Evolutionary conservation across 2,113 vertebrate genomes (phyloP).

Genomic region (Chamaetylas fuelleborni): DNA sequence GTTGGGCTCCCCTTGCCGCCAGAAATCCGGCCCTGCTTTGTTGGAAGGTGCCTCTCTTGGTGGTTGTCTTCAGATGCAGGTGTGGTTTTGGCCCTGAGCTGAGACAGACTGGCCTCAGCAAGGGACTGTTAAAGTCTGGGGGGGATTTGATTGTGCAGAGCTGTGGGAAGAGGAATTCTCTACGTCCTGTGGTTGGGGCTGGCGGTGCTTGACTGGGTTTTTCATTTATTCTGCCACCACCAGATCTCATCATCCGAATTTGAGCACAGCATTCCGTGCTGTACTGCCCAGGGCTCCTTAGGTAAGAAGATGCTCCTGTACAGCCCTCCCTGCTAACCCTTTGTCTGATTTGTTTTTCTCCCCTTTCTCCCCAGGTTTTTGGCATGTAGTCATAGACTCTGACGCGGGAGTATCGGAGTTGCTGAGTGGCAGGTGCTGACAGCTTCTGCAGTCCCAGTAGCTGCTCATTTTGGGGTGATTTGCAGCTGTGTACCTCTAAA

Average conservation of each 20-base stretch:
- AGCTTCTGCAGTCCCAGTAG: constrained; percentile 18
- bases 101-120: not conserved
- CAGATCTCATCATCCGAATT: not conserved
- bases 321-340: not conserved
- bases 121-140: not conserved
- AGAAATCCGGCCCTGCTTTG: not conserved
- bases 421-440: constrained; percentile 68
- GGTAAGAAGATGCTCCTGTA: not conserved
- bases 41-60: not conserved
- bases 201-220: not conserved
- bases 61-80: accelerated
- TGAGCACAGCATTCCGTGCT: not conserved
- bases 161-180: not conserved
- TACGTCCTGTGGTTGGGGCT: not conserved
- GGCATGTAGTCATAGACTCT: constrained; percentile 50
- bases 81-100: not conserved
- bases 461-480: constrained; percentile 49
- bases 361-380: constrained; percentile 60
- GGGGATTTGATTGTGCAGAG: not conserved
- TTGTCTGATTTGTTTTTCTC: constrained; percentile 22
- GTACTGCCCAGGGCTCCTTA: not conserved
- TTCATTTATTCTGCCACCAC: not conserved
- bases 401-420: constrained; percentile 42
- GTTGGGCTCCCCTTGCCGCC: not conserved
- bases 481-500: constrained; percentile 66